Percentiles rank a stretch among this genome's conserved stretches.
Evolutionary conservation across 1,140 invertebrate species (phyloP).

Genomic region (Augochlora pura): DNA sequence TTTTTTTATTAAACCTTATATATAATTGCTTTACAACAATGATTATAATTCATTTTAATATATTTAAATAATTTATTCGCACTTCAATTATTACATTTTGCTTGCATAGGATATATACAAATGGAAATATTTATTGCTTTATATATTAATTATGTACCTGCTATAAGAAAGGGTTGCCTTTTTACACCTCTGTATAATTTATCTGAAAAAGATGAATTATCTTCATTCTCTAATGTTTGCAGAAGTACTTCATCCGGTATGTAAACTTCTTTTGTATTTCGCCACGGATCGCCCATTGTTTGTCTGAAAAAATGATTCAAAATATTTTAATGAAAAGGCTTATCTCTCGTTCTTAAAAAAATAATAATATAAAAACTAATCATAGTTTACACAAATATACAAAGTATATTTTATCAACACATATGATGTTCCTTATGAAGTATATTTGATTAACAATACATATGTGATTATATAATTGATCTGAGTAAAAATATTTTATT

Average conservation of each 20-base stretch:
- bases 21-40: no score
- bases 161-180: slow-evolving; percentile 10
- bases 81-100: background rate
- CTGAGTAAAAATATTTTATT: background rate
- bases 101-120: background rate
- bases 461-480: no score
- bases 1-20: no score
- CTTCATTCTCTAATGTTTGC: slow-evolving; percentile 7
- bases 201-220: background rate
- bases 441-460: no score
- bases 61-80: background rate
- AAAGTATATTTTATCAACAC: no score
- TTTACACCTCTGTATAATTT: background rate
- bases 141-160: slow-evolving; percentile 7
- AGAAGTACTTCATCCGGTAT: slow-evolving; percentile 25
- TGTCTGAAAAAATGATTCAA: background rate
- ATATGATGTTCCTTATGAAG: no score
- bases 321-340: background rate
- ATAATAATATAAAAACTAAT: background rate
- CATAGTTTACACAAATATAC: background rate
- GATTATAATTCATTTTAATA: background rate
- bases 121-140: background rate
- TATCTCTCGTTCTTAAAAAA: background rate
- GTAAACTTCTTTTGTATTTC: background rate
- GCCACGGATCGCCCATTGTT: background rate